Conservation (phyloP, 2,888 invertebrate species). For the Glaucopsyche alexis region DNA sequence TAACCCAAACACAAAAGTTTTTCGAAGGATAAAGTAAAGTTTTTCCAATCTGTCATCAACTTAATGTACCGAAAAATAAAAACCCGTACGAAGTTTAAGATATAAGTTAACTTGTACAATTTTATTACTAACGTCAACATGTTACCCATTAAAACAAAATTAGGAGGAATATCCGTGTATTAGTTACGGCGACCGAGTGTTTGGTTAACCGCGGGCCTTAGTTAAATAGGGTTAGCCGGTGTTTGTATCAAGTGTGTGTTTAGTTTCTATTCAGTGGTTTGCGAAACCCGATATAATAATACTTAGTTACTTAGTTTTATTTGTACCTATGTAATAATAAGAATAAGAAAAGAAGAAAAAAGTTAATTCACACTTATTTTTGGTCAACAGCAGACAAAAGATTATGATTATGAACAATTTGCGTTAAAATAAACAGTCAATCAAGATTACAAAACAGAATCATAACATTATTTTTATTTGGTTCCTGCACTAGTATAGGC, state of each 20-base stretch:
- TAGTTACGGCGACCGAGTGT: conserved; percentile 15
- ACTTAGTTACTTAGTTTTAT: not conserved
- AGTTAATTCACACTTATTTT: no score
- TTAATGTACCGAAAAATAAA: not conserved
- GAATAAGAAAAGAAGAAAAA: no score
- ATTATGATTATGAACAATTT: no score
- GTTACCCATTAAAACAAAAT: conserved; percentile 17
- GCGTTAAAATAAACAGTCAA: no score
- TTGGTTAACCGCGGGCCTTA: conserved; percentile 11
- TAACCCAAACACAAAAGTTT: no score
- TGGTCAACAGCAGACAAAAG: no score
- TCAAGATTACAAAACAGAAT: no score
- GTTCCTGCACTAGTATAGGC: no score
- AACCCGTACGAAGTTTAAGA: not conserved
- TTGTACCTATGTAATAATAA: not conserved
- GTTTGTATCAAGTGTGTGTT: conserved; percentile 10
- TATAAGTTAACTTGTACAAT: conserved; percentile 36
- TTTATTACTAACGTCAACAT: not conserved
- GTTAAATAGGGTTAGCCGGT: conserved; percentile 3
- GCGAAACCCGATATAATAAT: conserved; percentile 32
- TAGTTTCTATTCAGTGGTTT: conserved; percentile 3
- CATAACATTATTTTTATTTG: no score
- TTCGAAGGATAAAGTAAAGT: no score
- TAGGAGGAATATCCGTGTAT: conserved; percentile 5
- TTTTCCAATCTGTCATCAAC: not conserved